phyloP scores from a whole-genome alignment of 2,113 vertebrate genomes.

The Psittacula cyanocephala region DNA sequence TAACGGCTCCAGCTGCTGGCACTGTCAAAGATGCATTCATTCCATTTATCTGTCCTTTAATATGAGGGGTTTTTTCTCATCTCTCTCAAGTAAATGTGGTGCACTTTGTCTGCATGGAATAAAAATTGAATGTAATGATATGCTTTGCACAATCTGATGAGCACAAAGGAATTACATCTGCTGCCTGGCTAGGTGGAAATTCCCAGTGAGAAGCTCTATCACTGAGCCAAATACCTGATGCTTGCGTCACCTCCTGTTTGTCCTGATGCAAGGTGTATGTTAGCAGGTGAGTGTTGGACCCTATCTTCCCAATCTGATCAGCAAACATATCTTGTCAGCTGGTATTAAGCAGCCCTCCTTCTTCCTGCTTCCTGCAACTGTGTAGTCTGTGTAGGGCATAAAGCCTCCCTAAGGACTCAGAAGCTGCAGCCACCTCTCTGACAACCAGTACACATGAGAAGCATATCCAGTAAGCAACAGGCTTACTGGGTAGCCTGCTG shows the following conservation, averaged over 20 bases:
- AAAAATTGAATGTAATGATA: neutral
- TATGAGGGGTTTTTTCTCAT: neutral
- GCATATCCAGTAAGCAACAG: neutral
- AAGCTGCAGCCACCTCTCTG: neutral
- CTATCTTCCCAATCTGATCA: neutral
- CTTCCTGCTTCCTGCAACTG: neutral
- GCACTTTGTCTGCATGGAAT: neutral
- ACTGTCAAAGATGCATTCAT: neutral
- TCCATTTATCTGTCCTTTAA: neutral
- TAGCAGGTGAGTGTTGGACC: neutral
- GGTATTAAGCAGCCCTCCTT: neutral
- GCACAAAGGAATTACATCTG: neutral
- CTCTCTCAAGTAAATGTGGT: neutral
- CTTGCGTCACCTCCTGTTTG: neutral
- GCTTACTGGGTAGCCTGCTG: neutral
- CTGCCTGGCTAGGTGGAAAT: neutral
- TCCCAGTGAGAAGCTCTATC: neutral
- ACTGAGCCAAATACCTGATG: neutral
- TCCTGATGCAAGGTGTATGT: neutral
- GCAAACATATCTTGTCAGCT: neutral
- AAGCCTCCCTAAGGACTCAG: neutral
- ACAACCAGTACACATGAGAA: fast-evolving
- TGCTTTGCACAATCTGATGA: neutral
- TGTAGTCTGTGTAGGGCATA: neutral
- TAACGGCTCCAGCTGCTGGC: constrained; percentile 27